These are phyloP conservation scores for Otus sunia DNA, from an alignment of 2,113 vertebrate species.

Conservation along the genomic window DNA sequence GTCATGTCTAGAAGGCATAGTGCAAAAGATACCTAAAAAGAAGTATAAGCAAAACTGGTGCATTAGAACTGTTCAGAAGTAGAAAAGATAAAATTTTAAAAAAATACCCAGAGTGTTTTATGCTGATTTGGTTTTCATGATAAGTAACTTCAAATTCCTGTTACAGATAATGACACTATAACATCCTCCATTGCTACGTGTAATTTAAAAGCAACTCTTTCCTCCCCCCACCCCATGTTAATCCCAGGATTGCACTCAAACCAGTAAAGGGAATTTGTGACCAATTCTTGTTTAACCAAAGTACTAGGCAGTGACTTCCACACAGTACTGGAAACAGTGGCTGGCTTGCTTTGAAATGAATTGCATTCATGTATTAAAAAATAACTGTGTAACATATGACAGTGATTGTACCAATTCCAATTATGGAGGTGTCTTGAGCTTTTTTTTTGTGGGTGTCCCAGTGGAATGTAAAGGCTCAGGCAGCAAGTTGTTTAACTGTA, in stretches of 20 bases:
- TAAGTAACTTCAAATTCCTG: neutral
- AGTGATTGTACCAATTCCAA: neutral
- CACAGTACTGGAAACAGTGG: neutral
- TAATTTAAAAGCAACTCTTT: neutral
- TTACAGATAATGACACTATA: neutral
- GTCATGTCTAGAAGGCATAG: neutral
- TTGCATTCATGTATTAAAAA: neutral
- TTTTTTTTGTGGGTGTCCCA: neutral
- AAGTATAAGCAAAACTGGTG: neutral
- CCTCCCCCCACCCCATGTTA: fast-evolving
- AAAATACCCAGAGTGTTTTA: neutral
- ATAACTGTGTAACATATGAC: neutral
- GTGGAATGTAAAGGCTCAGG: neutral
- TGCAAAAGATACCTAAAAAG: neutral
- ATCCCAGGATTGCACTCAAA: neutral
- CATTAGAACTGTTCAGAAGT: neutral
- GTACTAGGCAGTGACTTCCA: neutral
- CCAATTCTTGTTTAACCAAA: neutral
- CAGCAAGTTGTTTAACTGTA: neutral
- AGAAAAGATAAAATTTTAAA: neutral
- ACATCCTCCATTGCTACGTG: neutral
- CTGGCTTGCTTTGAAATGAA: neutral
- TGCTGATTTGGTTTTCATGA: neutral
- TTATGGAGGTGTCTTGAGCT: neutral
- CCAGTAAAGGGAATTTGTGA: neutral